A percentile compares a stretch with the other conserved stretches of the same genome.
Conservation (phyloP, 2,797 vertebrate species). For the Pipistrellus kuhlii region DNA sequence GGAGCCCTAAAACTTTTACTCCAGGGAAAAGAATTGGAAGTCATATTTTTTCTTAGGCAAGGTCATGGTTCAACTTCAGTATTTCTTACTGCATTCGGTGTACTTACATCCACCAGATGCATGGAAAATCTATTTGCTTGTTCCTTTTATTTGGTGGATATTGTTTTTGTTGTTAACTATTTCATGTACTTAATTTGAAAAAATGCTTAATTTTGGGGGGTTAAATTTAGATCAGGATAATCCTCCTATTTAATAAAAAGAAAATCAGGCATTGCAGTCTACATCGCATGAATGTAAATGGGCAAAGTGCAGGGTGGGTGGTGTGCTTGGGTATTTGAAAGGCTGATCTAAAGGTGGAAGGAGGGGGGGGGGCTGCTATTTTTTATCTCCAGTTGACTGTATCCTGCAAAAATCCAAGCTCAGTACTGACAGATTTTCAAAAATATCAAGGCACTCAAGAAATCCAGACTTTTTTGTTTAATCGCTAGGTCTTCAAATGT, state of each 20-base stretch:
- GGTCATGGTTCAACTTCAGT: neutral
- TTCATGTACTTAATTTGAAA: slow-evolving; percentile 36
- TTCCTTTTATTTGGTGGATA: slow-evolving; percentile 38
- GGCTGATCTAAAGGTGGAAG: neutral
- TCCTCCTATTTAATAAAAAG: slow-evolving; percentile 35
- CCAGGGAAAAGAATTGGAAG: slow-evolving; percentile 54
- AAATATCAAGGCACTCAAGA: neutral
- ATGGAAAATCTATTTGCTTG: slow-evolving; percentile 24
- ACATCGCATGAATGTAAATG: neutral
- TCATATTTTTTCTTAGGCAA: slow-evolving; percentile 62
- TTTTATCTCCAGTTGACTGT: neutral
- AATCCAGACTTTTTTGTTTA: slow-evolving; percentile 29
- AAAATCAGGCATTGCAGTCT: neutral
- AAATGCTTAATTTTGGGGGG: neutral
- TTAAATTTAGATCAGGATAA: neutral
- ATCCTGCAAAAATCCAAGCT: neutral
- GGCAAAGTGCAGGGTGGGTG: neutral
- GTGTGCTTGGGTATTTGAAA: neutral
- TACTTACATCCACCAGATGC: neutral
- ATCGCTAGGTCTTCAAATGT: slow-evolving; percentile 3
- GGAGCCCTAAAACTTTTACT: slow-evolving; percentile 77
- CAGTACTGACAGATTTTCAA: neutral
- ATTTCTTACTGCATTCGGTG: neutral
- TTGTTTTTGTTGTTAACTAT: slow-evolving; percentile 46
- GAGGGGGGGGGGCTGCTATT: neutral